phyloP scores from a whole-genome alignment of 2,888 invertebrate species.

The Eupithecia inturbata region DNA sequence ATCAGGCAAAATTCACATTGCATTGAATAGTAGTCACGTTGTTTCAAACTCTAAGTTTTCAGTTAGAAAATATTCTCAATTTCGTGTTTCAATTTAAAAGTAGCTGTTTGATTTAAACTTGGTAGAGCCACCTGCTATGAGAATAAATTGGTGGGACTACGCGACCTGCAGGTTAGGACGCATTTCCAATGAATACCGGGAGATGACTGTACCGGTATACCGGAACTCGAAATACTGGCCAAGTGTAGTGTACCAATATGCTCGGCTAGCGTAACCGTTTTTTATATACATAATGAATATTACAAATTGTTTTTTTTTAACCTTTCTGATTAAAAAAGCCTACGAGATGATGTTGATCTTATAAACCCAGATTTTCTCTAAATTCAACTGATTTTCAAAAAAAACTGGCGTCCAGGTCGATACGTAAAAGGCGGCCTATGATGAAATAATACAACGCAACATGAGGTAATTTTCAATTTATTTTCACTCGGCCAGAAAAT shows the following conservation, averaged over 20 bases:
- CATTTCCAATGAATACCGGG: slow-evolving; percentile 5
- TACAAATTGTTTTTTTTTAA: no score
- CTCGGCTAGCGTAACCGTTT: not conserved
- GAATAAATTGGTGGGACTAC: slow-evolving; percentile 63
- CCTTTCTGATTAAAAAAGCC: not conserved
- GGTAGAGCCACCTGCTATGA: slow-evolving; percentile 61
- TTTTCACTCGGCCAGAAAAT: slow-evolving; percentile 45
- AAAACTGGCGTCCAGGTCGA: not conserved
- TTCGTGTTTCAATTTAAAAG: slow-evolving; percentile 23
- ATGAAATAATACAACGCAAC: slow-evolving; percentile 52
- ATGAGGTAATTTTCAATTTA: slow-evolving; percentile 53
- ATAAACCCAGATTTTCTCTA: not conserved
- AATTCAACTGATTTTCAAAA: not conserved
- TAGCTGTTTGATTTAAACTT: slow-evolving; percentile 40
- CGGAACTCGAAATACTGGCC: no score
- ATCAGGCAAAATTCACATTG: not conserved
- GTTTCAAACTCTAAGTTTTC: slow-evolving; percentile 2
- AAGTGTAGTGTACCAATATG: no score
- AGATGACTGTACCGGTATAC: not conserved
- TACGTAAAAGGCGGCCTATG: slow-evolving; percentile 38
- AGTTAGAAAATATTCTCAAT: slow-evolving; percentile 26
- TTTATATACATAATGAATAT: no score
- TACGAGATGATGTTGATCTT: not conserved
- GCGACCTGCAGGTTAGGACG: slow-evolving; percentile 42
- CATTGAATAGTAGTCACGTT: not conserved